Conservation (phyloP, 2,888 invertebrate genomes). For the Drosophila aldrichi region DNA sequence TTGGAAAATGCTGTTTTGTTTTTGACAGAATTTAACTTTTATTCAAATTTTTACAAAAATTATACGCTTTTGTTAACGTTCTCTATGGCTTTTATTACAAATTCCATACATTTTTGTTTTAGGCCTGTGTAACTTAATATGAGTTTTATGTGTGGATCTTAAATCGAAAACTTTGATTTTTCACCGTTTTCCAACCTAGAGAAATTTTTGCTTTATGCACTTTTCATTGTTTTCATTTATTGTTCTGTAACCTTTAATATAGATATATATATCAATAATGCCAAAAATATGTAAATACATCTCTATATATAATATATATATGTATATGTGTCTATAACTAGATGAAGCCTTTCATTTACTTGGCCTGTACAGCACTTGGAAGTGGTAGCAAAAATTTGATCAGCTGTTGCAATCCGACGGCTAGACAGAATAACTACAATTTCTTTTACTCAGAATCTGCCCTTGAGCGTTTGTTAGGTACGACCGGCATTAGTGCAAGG, state of each 20-base stretch:
- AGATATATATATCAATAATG: slow-evolving; percentile 67
- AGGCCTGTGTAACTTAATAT: slow-evolving; percentile 48
- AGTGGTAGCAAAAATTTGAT: slow-evolving; percentile 63
- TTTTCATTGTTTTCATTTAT: slow-evolving; percentile 48
- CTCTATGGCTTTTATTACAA: slow-evolving; percentile 42
- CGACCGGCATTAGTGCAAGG: slow-evolving; percentile 57
- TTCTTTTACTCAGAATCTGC: slow-evolving; percentile 34
- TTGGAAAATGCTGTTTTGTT: slow-evolving; percentile 41
- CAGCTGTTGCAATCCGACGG: slow-evolving; percentile 41
- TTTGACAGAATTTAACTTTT: slow-evolving; percentile 67
- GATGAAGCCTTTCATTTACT: slow-evolving; percentile 77
- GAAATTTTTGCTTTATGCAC: slow-evolving; percentile 37
- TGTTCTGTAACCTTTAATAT: slow-evolving; percentile 55
- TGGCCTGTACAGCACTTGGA: slow-evolving; percentile 76
- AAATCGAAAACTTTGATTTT: slow-evolving; percentile 66
- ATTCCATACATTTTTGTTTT: slow-evolving; percentile 25
- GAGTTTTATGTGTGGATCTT: slow-evolving; percentile 39
- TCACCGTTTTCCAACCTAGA: slow-evolving; percentile 68
- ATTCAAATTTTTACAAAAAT: slow-evolving; percentile 78
- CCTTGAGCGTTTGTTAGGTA: slow-evolving; percentile 32
- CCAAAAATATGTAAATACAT: slow-evolving; percentile 80
- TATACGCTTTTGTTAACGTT: slow-evolving; percentile 63
- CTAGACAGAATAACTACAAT: slow-evolving; percentile 36
- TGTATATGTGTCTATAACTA: slow-evolving; percentile 71
- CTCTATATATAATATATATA: slow-evolving; percentile 72